Evolutionary conservation across 2,888 invertebrate species (phyloP), one percentile per base, ranked within the genome.

Genomic region (Cephalotes varians): DNA sequence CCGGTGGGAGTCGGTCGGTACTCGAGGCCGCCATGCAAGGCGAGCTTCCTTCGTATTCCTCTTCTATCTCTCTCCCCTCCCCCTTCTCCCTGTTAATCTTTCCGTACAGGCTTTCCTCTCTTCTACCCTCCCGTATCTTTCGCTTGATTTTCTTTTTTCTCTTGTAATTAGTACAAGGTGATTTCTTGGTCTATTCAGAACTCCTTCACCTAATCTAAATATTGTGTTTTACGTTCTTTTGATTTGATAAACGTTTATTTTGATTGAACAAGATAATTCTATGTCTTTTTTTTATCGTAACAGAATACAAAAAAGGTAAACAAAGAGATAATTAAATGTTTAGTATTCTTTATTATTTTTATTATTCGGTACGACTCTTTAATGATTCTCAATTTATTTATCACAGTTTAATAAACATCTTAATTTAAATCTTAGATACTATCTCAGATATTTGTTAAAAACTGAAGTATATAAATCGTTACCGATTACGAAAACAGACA

Each of bases 21-120:
- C 91, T 91, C 91, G 91, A 93, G 91, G 91, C 91, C 93, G 91
- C 92, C 93, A 93, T 93, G 93, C 92, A 90, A 92, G 84, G 40
- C 74, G 12, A 47, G 31, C 60, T 60, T 65, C 21, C 73, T 87
- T 72, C 67, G 69, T 71, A 49, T 73, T 81, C 62, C 49, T 71
- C 67, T 69, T 73, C 81, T 58, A 21, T 81, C 51, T 18, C 51
- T 0, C 49, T n/a, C 62, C 31, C n/a, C 31, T 3, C 5, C 56
- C 64, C 4, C 25, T 7, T 34, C 28, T 0, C 44, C 47, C 40
- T 58, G 60, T 76, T 62, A 21, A 37, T 79, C 73, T 56, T 74
- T 64, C 40, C 54, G 58, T 65, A 40, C 83, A 65, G 21, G 18
- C 54, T 64, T 31, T 49, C 72, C 28, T 28, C 47, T 72, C 77